A percentile compares a stretch with the other conserved stretches of the same genome.
Evolutionary conservation across 2,797 vertebrate genomes (phyloP).

Genomic region (Pelobates cultripes): DNA sequence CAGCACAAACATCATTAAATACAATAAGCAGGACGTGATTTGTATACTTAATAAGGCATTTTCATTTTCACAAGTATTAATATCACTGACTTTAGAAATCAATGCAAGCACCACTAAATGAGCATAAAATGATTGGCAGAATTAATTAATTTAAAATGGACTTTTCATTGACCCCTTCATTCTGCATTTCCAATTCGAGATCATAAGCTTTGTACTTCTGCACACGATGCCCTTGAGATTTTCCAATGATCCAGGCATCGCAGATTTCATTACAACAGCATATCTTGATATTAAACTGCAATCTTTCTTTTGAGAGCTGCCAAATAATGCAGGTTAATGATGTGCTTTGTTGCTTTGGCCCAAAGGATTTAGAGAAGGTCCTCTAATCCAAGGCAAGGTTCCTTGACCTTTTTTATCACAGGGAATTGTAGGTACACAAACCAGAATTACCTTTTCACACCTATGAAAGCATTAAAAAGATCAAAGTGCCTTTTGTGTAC

Average conservation of each 20-base stretch:
- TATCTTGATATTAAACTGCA: background rate
- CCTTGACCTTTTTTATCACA: conserved; percentile 13
- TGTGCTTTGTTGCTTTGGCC: background rate
- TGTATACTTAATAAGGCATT: background rate
- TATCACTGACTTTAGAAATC: background rate
- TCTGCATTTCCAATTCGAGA: conserved; percentile 7
- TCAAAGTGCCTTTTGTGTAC: background rate
- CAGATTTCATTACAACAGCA: conserved; percentile 10
- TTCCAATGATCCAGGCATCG: background rate
- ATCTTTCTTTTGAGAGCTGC: background rate
- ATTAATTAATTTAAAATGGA: conserved; percentile 12
- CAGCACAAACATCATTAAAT: background rate
- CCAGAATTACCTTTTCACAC: background rate
- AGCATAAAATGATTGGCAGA: background rate
- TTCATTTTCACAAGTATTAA: background rate
- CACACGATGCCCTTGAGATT: background rate
- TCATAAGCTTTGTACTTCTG: background rate
- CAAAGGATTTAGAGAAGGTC: conserved; percentile 5
- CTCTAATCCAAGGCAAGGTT: background rate
- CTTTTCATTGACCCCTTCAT: background rate
- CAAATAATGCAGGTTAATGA: background rate
- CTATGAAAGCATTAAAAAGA: background rate
- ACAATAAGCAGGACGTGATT: background rate
- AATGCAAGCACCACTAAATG: background rate
- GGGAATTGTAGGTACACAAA: background rate